Evolutionary conservation across 2,797 vertebrate genomes (phyloP).

Genomic region (Cyprinodon diabolis): DNA sequence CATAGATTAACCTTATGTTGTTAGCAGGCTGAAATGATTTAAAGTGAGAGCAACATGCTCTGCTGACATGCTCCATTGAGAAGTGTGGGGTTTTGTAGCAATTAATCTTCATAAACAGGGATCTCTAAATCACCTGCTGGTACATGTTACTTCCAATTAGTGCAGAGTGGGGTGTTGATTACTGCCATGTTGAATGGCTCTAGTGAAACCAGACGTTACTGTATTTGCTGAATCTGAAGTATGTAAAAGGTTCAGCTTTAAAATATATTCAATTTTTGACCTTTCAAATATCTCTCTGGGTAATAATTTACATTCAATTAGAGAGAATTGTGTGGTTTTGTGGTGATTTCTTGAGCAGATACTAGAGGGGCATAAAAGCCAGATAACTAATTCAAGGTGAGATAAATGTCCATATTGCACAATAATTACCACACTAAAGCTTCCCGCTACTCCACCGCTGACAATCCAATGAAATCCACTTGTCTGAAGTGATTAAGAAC

Average conservation of each 20-base stretch:
- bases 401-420: conserved; percentile 6
- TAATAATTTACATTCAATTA: conserved; percentile 4
- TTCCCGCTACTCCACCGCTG: conserved; percentile 15
- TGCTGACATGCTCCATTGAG: conserved; percentile 16
- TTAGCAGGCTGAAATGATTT: conserved; percentile 24
- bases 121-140: conserved; percentile 79
- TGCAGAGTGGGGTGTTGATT: conserved; percentile 71
- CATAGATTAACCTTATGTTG: conserved; percentile 38
- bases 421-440: conserved; percentile 18
- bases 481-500: conserved; percentile 46
- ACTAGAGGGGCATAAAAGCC: not conserved
- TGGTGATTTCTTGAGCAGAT: conserved; percentile 3
- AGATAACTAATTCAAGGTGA: conserved; percentile 4
- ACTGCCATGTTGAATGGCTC: conserved; percentile 72
- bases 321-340: conserved; percentile 7
- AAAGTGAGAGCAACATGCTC: conserved; percentile 8
- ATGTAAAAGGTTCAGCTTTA: conserved; percentile 7
- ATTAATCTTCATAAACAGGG: conserved; percentile 29
- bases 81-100: conserved; percentile 27
- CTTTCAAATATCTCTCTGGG: conserved; percentile 15
- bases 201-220: conserved; percentile 44
- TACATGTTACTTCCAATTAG: conserved; percentile 85
- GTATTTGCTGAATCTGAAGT: conserved; percentile 57
- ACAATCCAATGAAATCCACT: conserved; percentile 56
- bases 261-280: conserved; percentile 4